These are phyloP conservation scores for Miltochrista miniata DNA, from an alignment of 2,888 invertebrate species.

Conservation along the genomic window DNA sequence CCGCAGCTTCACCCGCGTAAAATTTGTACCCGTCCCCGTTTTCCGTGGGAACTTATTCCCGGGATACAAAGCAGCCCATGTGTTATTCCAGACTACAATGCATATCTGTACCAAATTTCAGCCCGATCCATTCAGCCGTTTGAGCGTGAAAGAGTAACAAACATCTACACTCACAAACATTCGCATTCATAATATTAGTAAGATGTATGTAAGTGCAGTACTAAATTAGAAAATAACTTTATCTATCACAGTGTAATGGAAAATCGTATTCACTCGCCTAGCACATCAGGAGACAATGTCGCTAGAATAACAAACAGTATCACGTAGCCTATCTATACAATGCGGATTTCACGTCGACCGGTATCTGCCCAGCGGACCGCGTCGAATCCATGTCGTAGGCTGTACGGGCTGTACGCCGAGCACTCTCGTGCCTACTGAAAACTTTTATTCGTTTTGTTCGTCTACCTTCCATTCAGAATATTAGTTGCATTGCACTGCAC, in stretches of 20 bases:
- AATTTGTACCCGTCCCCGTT: too few species aligned
- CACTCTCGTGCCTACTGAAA: slow-evolving; percentile 39
- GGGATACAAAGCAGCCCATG: too few species aligned
- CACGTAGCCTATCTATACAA: slow-evolving; percentile 37
- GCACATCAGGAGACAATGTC: slow-evolving; percentile 22
- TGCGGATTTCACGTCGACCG: slow-evolving; percentile 38
- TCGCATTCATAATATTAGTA: too few species aligned
- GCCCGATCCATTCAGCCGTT: too few species aligned
- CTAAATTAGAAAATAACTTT: slow-evolving; percentile 16
- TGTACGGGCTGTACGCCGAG: slow-evolving; percentile 22
- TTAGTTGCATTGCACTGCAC: slow-evolving; percentile 1
- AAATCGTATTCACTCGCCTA: slow-evolving; percentile 31
- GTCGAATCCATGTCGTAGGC: slow-evolving; percentile 35
- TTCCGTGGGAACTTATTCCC: too few species aligned
- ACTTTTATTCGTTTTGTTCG: slow-evolving; percentile 39
- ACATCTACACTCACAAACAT: too few species aligned
- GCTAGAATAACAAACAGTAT: slow-evolving; percentile 36
- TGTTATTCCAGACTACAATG: too few species aligned
- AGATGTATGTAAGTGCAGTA: too few species aligned
- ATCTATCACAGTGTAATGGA: slow-evolving; percentile 27
- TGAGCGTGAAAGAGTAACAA: too few species aligned
- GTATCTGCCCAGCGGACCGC: slow-evolving; percentile 44
- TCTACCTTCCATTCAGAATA: not conserved
- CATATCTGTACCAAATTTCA: too few species aligned
- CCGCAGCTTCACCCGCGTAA: too few species aligned